These are phyloP conservation scores for Danionella dracula DNA, from an alignment of 2,797 vertebrate species.

Conservation along the genomic window DNA sequence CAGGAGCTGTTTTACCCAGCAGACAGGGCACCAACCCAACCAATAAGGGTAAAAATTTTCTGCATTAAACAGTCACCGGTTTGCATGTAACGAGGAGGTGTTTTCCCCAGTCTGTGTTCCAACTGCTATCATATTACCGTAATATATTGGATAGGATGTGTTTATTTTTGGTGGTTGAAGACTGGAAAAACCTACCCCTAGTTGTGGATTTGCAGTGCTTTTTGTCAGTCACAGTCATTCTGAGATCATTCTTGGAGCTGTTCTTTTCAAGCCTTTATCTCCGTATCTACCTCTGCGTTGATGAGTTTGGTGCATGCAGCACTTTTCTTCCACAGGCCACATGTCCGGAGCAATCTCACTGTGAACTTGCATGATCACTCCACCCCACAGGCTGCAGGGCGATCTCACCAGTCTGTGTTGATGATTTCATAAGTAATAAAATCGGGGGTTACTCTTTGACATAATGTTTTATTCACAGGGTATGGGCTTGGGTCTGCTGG, in stretches of 20 bases:
- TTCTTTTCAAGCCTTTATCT: conserved; percentile 13
- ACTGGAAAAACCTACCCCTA: conserved; percentile 25
- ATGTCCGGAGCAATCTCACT: not conserved
- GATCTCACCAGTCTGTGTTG: not conserved
- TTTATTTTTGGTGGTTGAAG: not conserved
- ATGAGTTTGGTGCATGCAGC: conserved; percentile 9
- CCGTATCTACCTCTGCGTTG: not conserved
- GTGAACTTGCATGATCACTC: not conserved
- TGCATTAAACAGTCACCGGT: not conserved
- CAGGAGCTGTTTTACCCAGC: conserved; percentile 27
- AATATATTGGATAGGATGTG: too few species aligned
- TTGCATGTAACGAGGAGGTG: conserved; percentile 27
- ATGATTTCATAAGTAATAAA: not conserved
- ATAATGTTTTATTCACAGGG: conserved; percentile 52
- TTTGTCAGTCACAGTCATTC: not conserved
- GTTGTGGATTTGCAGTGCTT: conserved; percentile 3
- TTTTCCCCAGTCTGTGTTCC: conserved; percentile 28
- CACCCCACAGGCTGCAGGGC: not conserved
- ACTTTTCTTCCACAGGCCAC: conserved; percentile 2
- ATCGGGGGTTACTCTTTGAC: not conserved
- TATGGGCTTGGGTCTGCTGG: conserved; percentile 55
- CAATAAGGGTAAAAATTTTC: conserved; percentile 27
- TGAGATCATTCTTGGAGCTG: not conserved
- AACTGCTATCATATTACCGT: too few species aligned
- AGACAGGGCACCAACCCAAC: conserved; percentile 28